Conservation (phyloP, 2,888 invertebrate species). For the Agrotis ipsilon region DNA sequence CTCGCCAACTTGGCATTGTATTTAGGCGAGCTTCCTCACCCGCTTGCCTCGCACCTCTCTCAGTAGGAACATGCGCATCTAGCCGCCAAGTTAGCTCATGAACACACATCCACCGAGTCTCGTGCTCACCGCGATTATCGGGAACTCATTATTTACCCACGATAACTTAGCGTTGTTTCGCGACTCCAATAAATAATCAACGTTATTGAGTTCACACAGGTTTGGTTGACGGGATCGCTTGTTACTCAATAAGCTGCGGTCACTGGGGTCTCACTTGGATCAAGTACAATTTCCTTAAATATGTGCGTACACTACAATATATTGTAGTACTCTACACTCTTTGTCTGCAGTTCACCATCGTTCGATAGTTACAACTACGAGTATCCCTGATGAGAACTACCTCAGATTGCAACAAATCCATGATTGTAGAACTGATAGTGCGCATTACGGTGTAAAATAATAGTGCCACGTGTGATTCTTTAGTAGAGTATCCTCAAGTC, state of each 20-base stretch:
- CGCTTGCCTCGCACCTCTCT: neutral
- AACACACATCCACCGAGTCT: slow-evolving; percentile 14
- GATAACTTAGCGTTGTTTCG: slow-evolving; percentile 11
- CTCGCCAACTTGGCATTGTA: slow-evolving; percentile 16
- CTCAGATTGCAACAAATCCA: neutral
- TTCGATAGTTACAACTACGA: neutral
- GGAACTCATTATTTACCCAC: slow-evolving; percentile 21
- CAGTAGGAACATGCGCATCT: slow-evolving; percentile 28
- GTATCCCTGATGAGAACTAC: no score
- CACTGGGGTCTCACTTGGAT: neutral
- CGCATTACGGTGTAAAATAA: neutral
- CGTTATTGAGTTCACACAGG: slow-evolving; percentile 7
- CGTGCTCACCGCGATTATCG: slow-evolving; percentile 32
- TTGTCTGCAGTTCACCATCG: no score
- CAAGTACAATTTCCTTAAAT: neutral
- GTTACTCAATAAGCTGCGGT: neutral
- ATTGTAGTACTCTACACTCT: neutral
- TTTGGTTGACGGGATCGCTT: slow-evolving; percentile 4
- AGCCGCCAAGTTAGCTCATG: slow-evolving; percentile 30
- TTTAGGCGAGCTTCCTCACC: slow-evolving; percentile 14
- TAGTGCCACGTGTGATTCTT: neutral
- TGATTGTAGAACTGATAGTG: neutral
- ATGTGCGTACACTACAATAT: neutral
- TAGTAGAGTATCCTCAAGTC: neutral
- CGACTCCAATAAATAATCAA: slow-evolving; percentile 7